phyloP scores from a whole-genome alignment of 2,113 vertebrate species.

The Riparia riparia region DNA sequence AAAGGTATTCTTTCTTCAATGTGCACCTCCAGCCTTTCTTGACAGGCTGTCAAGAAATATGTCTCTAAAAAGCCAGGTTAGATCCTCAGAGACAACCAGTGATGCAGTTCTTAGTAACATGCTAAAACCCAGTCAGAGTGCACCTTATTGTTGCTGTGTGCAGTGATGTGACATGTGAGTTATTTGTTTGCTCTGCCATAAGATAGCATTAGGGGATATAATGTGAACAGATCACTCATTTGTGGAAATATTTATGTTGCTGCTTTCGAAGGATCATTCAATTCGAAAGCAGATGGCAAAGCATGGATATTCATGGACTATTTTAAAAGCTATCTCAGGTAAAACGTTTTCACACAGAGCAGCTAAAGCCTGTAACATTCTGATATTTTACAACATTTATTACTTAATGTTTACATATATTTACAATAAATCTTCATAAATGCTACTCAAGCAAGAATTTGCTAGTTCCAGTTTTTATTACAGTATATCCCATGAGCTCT shows the following conservation, averaged over 20 bases:
- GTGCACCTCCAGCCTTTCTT: slow-evolving; percentile 51
- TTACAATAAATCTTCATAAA: slow-evolving; percentile 37
- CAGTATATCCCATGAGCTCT: not conserved
- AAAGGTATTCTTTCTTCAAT: slow-evolving; percentile 66
- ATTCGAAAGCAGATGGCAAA: slow-evolving; percentile 57
- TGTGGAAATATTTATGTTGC: slow-evolving; percentile 73
- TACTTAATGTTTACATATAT: slow-evolving; percentile 48
- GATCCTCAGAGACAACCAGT: slow-evolving; percentile 63
- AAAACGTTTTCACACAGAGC: slow-evolving; percentile 44
- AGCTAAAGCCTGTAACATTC: slow-evolving; percentile 47
- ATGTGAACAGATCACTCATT: slow-evolving; percentile 74
- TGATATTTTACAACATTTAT: slow-evolving; percentile 35
- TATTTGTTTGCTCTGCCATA: slow-evolving; percentile 73
- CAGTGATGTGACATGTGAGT: slow-evolving; percentile 68
- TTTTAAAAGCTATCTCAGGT: slow-evolving; percentile 61
- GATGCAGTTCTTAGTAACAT: slow-evolving; percentile 46
- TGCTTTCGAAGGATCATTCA: slow-evolving; percentile 72
- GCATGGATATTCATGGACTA: slow-evolving; percentile 53
- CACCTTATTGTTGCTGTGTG: slow-evolving; percentile 44
- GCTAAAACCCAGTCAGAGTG: slow-evolving; percentile 26
- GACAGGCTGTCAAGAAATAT: slow-evolving; percentile 74
- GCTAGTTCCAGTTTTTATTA: slow-evolving; percentile 5
- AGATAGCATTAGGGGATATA: slow-evolving; percentile 68
- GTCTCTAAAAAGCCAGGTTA: slow-evolving; percentile 72
- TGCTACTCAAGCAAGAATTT: slow-evolving; percentile 24